These are phyloP conservation scores for Tetranychus urticae DNA, from an alignment of 1,140 invertebrate genomes.

Conservation along the genomic window DNA sequence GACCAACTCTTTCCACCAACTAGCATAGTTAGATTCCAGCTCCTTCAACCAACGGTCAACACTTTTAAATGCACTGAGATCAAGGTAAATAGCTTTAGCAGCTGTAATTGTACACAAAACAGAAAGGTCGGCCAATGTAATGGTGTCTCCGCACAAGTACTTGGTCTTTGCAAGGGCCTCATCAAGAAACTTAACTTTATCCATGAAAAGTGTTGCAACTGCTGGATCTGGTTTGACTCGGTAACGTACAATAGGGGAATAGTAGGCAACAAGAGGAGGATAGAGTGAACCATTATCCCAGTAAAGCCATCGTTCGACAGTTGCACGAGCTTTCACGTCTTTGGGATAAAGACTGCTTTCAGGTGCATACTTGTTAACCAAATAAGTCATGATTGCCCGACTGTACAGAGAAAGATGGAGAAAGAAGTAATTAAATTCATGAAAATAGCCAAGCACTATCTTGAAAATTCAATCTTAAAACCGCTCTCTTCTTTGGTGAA, in stretches of 20 bases:
- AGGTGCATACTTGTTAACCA: conserved; percentile 16
- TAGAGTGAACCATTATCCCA: conserved; percentile 20
- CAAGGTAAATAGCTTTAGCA: neutral
- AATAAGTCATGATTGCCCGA: conserved; percentile 19
- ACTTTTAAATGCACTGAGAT: no score
- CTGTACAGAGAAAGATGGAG: neutral
- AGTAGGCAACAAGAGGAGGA: conserved; percentile 5
- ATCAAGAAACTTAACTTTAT: neutral
- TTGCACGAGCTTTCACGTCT: conserved; percentile 16
- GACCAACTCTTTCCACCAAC: no score
- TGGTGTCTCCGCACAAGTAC: conserved; percentile 21
- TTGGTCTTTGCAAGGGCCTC: conserved; percentile 13
- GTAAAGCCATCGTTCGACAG: conserved; percentile 17
- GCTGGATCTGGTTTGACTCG: neutral
- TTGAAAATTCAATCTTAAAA: no score
- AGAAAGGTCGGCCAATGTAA: conserved; percentile 39
- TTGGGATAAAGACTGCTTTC: conserved; percentile 16
- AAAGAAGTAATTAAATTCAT: no score
- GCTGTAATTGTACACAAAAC: conserved; percentile 15
- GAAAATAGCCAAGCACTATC: no score
- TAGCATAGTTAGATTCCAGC: no score
- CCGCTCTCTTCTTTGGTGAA: neutral
- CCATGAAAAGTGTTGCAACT: neutral
- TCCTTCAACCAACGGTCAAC: no score
- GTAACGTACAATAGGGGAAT: neutral